phyloP scores from a whole-genome alignment of 2,888 invertebrate genomes.

The Chorisops tibialis region DNA sequence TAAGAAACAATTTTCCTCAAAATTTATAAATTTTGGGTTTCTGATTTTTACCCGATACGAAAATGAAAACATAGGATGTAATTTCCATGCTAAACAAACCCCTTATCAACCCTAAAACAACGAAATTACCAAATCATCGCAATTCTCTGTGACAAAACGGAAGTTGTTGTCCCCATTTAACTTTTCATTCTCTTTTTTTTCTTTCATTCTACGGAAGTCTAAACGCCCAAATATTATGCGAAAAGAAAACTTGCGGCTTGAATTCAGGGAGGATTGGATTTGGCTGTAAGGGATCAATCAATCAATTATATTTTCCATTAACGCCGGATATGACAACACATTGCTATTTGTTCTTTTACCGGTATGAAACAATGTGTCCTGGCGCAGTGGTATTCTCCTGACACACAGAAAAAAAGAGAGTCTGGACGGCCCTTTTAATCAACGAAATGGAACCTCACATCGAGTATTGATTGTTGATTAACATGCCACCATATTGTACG shows the following conservation, averaged over 20 bases:
- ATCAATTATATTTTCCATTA: slow-evolving; percentile 42
- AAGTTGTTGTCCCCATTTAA: not conserved
- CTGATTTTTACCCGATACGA: no score
- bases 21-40: no score
- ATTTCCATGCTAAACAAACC: no score
- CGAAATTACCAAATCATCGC: no score
- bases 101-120: no score
- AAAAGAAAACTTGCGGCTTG: slow-evolving; percentile 23
- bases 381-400: not conserved
- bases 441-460: slow-evolving; percentile 38
- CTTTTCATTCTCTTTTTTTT: not conserved
- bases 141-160: not conserved
- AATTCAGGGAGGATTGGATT: not conserved
- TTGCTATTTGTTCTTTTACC: slow-evolving; percentile 32
- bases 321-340: slow-evolving; percentile 41
- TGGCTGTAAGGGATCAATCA: slow-evolving; percentile 37
- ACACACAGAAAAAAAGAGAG: not conserved
- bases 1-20: no score
- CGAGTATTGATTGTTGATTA: slow-evolving; percentile 40
- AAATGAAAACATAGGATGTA: no score
- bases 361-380: slow-evolving; percentile 20
- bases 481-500: slow-evolving; percentile 35
- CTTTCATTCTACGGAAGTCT: not conserved
- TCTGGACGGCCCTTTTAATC: slow-evolving; percentile 36
- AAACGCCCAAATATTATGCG: not conserved